phyloP scores from a whole-genome alignment of 2,797 vertebrate genomes.

The Onychomys leucogaster region DNA sequence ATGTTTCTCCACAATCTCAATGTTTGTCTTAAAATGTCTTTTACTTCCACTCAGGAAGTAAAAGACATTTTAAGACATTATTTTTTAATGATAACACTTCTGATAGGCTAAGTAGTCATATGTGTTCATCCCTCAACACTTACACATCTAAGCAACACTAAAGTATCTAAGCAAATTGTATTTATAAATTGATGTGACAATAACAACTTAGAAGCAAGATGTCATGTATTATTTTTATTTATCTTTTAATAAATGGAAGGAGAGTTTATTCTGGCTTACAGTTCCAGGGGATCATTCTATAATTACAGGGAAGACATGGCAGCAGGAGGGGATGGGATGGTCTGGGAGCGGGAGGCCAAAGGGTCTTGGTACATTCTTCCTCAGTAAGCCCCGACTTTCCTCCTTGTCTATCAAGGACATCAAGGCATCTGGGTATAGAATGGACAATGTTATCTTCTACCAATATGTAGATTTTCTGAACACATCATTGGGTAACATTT shows the following conservation, averaged over 20 bases:
- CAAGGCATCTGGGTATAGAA: neutral
- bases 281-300: neutral
- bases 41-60: neutral
- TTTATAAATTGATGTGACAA: neutral
- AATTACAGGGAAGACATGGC: neutral
- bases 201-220: neutral
- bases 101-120: neutral
- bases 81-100: neutral
- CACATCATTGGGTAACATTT: neutral
- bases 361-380: neutral
- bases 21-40: neutral
- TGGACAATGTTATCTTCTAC: neutral
- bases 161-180: neutral
- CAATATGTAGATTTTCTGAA: neutral
- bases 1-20: neutral
- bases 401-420: neutral
- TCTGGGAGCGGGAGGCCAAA: neutral
- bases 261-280: neutral
- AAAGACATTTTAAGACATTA: too few species aligned
- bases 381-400: fast-evolving
- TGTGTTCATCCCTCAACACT: neutral
- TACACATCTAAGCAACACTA: neutral
- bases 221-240: neutral
- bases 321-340: neutral
- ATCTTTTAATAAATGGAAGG: neutral